These are phyloP conservation scores for Leptothorax acervorum DNA, from an alignment of 2,888 invertebrate species.

Conservation along the genomic window DNA sequence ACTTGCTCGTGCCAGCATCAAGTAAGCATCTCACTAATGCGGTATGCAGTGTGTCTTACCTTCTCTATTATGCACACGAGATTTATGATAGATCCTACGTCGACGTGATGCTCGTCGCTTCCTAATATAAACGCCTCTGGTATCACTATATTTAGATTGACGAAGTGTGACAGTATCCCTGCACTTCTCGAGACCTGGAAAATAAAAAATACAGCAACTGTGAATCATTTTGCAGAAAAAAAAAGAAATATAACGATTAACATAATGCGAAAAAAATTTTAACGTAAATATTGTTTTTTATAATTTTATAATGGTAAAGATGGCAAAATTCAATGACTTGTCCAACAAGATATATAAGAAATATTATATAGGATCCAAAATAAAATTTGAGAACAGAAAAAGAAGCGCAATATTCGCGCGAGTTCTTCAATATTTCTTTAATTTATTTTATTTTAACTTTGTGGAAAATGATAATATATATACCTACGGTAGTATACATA, in stretches of 20 bases:
- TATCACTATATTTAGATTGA: conserved; percentile 94
- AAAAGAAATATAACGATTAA: not conserved
- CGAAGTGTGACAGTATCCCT: conserved; percentile 94
- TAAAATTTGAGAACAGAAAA: not conserved
- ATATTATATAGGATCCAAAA: not conserved
- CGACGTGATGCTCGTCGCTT: conserved; percentile 95
- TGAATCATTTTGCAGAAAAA: not conserved
- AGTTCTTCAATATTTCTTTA: not conserved
- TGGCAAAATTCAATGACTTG: no score
- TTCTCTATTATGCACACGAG: conserved; percentile 97
- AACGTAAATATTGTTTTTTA: no score
- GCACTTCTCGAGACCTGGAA: conserved; percentile 93
- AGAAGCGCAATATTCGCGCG: not conserved
- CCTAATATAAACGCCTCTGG: conserved; percentile 95
- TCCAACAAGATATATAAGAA: no score
- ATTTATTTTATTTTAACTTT: not conserved
- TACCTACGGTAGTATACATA: no score
- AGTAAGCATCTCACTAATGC: conserved; percentile 19
- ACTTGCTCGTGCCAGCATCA: not conserved
- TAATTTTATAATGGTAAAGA: no score
- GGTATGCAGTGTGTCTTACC: conserved; percentile 87
- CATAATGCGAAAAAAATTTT: not conserved
- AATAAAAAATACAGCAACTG: conserved; percentile 23
- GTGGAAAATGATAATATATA: not conserved
- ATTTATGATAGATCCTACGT: conserved; percentile 95